Percentiles rank a stretch among this genome's conserved stretches.
Evolutionary conservation across 2,113 vertebrate species (phyloP).

Genomic region (Callipepla squamata): DNA sequence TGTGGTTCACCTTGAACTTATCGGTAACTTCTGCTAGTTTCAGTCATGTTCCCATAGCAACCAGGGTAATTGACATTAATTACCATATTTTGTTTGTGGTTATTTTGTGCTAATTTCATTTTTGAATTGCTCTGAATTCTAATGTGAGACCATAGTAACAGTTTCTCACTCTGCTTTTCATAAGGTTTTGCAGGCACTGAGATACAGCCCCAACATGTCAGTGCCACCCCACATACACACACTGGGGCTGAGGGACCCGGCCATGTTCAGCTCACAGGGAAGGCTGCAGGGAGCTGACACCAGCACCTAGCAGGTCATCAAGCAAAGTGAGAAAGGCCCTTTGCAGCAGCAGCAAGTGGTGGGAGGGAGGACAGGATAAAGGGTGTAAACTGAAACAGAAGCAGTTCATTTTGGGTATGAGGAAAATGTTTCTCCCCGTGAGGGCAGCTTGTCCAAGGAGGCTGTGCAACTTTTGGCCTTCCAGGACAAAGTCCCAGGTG

Average conservation of each 20-base stretch:
- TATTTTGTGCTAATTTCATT: slow-evolving; percentile 66
- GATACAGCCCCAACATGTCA: accelerated
- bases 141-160: slow-evolving; percentile 11
- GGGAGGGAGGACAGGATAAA: not conserved
- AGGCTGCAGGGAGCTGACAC: not conserved
- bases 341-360: not conserved
- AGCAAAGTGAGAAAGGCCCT: not conserved
- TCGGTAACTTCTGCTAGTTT: slow-evolving; percentile 65
- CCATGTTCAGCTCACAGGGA: not conserved
- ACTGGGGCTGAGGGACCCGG: no score
- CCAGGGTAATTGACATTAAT: slow-evolving; percentile 75
- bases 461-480: not conserved
- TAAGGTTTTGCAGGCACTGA: not conserved
- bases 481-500: not conserved
- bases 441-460: not conserved
- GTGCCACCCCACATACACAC: accelerated
- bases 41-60: slow-evolving; percentile 69
- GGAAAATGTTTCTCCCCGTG: accelerated
- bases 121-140: slow-evolving; percentile 55
- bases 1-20: slow-evolving; percentile 71
- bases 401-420: not conserved
- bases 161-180: not conserved
- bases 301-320: accelerated
- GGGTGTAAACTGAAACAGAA: not conserved
- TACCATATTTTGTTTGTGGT: slow-evolving; percentile 46